A percentile compares a stretch with the other conserved stretches of the same genome.
Conservation (phyloP, 2,797 vertebrate species). For the Sebastes hopkinsi region DNA sequence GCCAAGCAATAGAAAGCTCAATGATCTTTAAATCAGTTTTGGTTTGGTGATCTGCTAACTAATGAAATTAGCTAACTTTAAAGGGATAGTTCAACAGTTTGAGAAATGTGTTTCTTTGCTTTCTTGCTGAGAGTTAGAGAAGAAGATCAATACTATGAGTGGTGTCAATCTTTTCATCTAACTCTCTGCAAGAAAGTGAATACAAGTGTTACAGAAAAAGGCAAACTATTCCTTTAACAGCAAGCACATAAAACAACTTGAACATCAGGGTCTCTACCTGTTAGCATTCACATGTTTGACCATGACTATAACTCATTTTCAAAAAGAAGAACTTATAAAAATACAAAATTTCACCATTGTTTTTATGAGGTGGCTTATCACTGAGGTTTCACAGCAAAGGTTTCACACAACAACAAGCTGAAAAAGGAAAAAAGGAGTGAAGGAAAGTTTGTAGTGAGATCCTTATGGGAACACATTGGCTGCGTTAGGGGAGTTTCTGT, state of each 20-base stretch:
- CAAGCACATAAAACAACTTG: not conserved
- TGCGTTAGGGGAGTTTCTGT: conserved; percentile 50
- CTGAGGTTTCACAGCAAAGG: conserved; percentile 15
- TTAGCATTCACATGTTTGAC: not conserved
- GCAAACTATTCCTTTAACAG: not conserved
- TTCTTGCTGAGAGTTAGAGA: not conserved
- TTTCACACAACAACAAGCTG: conserved; percentile 45
- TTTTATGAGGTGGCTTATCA: conserved; percentile 7
- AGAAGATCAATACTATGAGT: not conserved
- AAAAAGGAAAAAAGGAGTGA: conserved; percentile 56
- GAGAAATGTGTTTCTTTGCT: not conserved
- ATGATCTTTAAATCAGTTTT: not conserved
- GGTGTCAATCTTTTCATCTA: not conserved
- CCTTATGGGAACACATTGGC: conserved; percentile 57
- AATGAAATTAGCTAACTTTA: not conserved
- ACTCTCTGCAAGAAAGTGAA: not conserved
- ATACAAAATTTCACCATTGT: not conserved
- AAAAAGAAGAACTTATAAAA: not conserved
- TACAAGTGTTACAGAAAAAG: not conserved
- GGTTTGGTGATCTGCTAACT: not conserved
- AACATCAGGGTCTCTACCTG: not conserved
- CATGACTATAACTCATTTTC: not conserved
- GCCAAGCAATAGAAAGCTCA: not conserved
- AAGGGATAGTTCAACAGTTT: not conserved
- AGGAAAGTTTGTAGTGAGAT: conserved; percentile 49